Conservation (phyloP, 2,113 vertebrate genomes). For the Antechinus flavipes region DNA sequence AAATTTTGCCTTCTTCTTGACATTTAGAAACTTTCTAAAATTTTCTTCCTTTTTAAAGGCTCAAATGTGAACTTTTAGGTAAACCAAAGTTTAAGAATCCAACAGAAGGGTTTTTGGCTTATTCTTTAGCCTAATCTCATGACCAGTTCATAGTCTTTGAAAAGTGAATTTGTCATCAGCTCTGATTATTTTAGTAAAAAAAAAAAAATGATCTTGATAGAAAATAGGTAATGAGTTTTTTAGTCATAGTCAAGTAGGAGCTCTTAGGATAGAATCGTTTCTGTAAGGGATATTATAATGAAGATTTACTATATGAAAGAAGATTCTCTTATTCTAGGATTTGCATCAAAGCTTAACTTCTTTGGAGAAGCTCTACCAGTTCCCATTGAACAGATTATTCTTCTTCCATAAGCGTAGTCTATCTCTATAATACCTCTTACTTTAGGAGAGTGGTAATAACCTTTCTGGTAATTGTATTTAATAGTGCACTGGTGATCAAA, state of each 20-base stretch:
- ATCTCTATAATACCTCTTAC: neutral
- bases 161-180: conserved; percentile 50
- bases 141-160: conserved; percentile 59
- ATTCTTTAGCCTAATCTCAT: conserved; percentile 55
- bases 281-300: neutral
- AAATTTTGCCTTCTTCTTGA: conserved; percentile 49
- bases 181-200: neutral
- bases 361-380: neutral
- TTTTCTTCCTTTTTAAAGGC: conserved; percentile 47
- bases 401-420: neutral
- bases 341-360: conserved; percentile 2
- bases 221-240: conserved; percentile 14
- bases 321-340: neutral
- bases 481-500: neutral
- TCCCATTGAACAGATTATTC: neutral
- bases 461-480: neutral
- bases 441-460: neutral
- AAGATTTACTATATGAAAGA: neutral
- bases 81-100: conserved; percentile 67
- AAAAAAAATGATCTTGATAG: conserved; percentile 13
- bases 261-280: neutral
- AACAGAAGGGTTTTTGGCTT: conserved; percentile 50
- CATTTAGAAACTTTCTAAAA: conserved; percentile 61
- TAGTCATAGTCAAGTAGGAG: neutral
- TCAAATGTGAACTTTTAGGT: conserved; percentile 44